phyloP scores from a whole-genome alignment of 1,140 invertebrate genomes.

The Drosophila nigromelanica region DNA sequence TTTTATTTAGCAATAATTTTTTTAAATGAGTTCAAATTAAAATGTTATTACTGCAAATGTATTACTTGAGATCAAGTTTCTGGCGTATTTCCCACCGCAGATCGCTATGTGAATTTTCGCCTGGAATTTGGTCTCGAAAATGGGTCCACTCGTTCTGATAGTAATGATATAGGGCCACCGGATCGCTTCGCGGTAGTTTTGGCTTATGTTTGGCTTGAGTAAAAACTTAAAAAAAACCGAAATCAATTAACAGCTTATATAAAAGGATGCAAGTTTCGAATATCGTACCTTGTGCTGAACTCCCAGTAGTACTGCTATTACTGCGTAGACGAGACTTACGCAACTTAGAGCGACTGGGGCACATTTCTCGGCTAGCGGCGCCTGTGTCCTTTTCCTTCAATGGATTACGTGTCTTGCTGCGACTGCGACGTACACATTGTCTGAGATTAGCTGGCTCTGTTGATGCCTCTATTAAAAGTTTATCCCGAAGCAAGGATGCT shows the following conservation, averaged over 20 bases:
- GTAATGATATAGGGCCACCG: conserved; percentile 90
- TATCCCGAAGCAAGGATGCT: conserved; percentile 36
- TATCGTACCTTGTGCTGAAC: conserved; percentile 22
- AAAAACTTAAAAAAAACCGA: conserved; percentile 18
- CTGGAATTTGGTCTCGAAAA: conserved; percentile 88
- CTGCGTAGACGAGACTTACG: conserved; percentile 48
- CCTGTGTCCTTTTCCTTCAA: conserved; percentile 10
- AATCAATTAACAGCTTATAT: background rate
- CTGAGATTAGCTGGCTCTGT: background rate
- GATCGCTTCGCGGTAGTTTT: conserved; percentile 84
- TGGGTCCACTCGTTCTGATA: conserved; percentile 90
- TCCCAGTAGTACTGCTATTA: background rate
- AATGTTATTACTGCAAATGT: background rate
- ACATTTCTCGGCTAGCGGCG: conserved; percentile 13
- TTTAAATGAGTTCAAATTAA: background rate
- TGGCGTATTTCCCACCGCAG: conserved; percentile 87
- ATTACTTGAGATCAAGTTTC: conserved; percentile 84
- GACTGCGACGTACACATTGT: conserved; percentile 38
- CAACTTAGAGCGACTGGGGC: conserved; percentile 5
- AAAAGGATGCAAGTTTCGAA: background rate
- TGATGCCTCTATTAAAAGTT: conserved; percentile 47
- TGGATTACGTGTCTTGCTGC: conserved; percentile 42
- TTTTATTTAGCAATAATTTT: background rate
- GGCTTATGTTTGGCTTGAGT: conserved; percentile 16
- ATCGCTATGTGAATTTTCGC: conserved; percentile 86